Evolutionary conservation across 1,140 invertebrate genomes (phyloP), one percentile per base, ranked within the genome.

Genomic region (Cydia amplana): DNA sequence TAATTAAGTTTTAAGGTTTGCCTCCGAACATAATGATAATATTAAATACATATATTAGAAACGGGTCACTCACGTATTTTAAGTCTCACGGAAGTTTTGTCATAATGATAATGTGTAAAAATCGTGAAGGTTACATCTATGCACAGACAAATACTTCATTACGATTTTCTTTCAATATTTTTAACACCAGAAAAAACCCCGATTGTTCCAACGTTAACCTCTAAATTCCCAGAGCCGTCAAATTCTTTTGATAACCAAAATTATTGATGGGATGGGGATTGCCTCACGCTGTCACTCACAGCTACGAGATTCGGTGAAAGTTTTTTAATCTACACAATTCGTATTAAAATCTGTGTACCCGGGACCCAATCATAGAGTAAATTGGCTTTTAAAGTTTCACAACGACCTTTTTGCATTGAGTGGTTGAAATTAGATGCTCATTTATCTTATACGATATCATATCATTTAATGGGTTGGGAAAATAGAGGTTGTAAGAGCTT

Each of bases 301-400:
- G 65, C 28, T 32, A 32, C 6, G 23, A 32, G 28, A 36, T 36
- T 16, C 32, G 65, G 65, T 70, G 65, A 70, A 70, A 70, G 65
- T 70, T 70, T 70, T 65, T 70, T 70, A 70, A 70, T 70, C 65
- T 70, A 70, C 65, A 70, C 65, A 70, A 70, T 40, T 70, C 65
- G n/a, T 40, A 70, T 70, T 70, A 70, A 70, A 70, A 70, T 70
- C 65, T 70, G 28, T 40, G 18, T 36, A 70, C 65, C 7, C 28
- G 28, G 65, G 32, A 70, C 43, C 32, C 65, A 70, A 70, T 70
- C 65, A 40, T 70, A 70, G 65, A 40, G 28, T 70, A 36, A 70
- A 70, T 70, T 70, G 65, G 40, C 36, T 70, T 70, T 70, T 70
- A 36, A 70, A 70, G 65, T 70, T 40, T 70, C 25, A 14, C 28